Conservation (phyloP, 2,797 vertebrate species). For the Peromyscus eremicus region DNA sequence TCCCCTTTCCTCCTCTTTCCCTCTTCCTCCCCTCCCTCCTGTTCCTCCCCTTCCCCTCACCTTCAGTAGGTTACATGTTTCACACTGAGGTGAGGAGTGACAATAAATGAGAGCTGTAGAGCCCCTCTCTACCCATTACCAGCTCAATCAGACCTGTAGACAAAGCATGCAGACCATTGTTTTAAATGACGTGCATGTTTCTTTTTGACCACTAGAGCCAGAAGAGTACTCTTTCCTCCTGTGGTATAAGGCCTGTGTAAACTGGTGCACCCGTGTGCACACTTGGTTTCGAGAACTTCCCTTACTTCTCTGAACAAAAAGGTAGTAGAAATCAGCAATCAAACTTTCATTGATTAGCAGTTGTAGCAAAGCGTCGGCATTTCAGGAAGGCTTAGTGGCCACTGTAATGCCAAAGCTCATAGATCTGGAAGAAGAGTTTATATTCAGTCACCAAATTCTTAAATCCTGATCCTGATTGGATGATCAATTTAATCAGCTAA, state of each 20-base stretch:
- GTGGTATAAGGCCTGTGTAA: fast-evolving
- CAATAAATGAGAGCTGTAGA: background rate
- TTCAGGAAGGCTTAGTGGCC: background rate
- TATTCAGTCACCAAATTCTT: background rate
- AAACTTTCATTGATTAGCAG: background rate
- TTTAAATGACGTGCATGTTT: background rate
- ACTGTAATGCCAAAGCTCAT: background rate
- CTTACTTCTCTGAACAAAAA: background rate
- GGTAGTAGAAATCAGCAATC: background rate
- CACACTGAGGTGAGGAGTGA: background rate
- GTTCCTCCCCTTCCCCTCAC: background rate
- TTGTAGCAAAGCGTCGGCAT: background rate
- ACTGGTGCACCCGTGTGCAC: too few species aligned
- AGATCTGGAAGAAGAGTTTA: background rate
- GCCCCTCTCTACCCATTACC: background rate
- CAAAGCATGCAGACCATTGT: background rate
- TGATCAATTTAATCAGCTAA: background rate
- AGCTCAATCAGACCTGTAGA: too few species aligned
- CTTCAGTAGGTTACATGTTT: background rate
- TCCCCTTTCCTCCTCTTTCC: background rate
- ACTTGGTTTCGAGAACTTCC: background rate
- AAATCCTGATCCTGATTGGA: constrained; percentile 1
- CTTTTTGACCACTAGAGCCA: background rate
- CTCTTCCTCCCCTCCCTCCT: background rate
- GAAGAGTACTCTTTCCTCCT: background rate